Evolutionary conservation across 37 sponge, comb jelly and placozoan genomes (phyloP).

Genomic region (Halichondria panicea): DNA sequence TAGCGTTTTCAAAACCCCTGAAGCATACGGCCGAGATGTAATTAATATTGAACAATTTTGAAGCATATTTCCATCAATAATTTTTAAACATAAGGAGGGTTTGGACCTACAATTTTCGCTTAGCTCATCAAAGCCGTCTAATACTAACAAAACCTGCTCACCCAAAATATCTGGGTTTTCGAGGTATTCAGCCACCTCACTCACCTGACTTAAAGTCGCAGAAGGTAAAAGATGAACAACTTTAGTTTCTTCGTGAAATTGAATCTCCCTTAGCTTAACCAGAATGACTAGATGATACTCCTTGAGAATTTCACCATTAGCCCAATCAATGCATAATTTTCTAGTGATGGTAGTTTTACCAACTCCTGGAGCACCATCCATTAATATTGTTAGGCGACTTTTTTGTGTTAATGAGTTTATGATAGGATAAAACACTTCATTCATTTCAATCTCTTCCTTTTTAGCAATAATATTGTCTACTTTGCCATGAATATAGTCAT

Average conservation of each 20-base stretch:
- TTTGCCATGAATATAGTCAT: not conserved
- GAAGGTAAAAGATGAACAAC: too few species aligned
- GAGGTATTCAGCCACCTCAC: too few species aligned
- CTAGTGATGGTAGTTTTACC: not conserved
- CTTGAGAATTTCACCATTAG: not conserved
- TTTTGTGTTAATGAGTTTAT: too few species aligned
- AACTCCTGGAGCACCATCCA: conserved; percentile 4
- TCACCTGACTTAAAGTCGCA: too few species aligned
- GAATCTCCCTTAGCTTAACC: not conserved
- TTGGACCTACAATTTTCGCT: not conserved
- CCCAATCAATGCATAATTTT: not conserved
- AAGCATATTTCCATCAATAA: not conserved
- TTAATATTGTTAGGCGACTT: not conserved
- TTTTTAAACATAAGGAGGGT: not conserved
- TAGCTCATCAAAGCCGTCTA: conserved; percentile 1
- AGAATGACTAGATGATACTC: not conserved
- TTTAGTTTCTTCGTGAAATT: too few species aligned
- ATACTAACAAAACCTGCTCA: not conserved
- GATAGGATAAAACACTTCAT: not conserved
- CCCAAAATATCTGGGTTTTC: too few species aligned
- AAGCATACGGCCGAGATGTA: not conserved
- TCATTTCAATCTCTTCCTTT: not conserved
- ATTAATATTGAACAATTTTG: not conserved
- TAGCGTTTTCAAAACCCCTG: not conserved
- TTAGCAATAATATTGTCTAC: not conserved